Conservation (phyloP, 2,888 invertebrate genomes). For the Lycophotia porphyrea region DNA sequence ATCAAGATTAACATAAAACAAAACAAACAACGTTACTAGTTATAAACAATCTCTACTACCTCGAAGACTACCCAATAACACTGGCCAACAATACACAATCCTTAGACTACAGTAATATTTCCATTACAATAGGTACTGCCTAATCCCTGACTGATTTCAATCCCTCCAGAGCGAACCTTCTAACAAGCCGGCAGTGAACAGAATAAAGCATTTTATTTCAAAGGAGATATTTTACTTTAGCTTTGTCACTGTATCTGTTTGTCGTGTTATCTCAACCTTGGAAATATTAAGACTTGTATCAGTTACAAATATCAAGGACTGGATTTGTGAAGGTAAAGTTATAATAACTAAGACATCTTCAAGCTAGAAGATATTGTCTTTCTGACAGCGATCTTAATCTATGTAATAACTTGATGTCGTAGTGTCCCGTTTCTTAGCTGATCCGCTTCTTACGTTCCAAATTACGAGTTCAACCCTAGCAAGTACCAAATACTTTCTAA, state of each 20-base stretch:
- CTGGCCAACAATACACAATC: background rate
- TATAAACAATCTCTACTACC: background rate
- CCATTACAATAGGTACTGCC: background rate
- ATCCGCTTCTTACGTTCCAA: too few species aligned
- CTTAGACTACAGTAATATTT: background rate
- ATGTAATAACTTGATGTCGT: background rate
- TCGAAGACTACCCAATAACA: background rate
- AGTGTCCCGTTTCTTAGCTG: too few species aligned
- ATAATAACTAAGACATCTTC: background rate
- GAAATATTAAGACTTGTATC: conserved; percentile 23
- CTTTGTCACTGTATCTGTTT: conserved; percentile 42
- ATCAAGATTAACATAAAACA: too few species aligned
- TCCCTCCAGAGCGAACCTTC: background rate
- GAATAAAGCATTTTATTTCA: conserved; percentile 11
- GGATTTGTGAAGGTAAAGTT: background rate
- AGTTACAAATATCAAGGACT: conserved; percentile 13
- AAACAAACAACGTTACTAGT: background rate
- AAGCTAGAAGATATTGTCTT: background rate
- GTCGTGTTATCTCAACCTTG: conserved; percentile 15
- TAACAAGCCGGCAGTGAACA: conserved; percentile 3
- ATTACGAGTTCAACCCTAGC: too few species aligned
- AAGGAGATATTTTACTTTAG: conserved; percentile 10
- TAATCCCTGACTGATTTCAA: background rate
- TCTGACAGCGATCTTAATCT: background rate
- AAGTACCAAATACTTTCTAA: too few species aligned